Conservation (phyloP, 2,113 vertebrate species). For the Antennarius striatus region DNA sequence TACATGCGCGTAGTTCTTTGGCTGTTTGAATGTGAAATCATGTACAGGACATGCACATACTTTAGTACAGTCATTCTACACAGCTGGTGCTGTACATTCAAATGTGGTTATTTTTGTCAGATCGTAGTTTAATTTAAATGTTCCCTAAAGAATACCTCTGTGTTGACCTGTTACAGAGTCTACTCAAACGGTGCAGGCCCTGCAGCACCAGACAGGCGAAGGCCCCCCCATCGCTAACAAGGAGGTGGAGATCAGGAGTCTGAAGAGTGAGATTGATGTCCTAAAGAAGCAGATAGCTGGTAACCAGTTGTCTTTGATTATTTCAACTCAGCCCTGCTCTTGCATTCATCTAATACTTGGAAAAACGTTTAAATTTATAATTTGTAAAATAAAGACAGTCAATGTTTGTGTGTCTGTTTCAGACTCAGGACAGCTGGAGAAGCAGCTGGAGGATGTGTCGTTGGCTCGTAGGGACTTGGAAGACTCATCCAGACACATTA, state of each 20-base stretch:
- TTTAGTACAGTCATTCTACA: not conserved
- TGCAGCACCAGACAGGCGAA: constrained; percentile 87
- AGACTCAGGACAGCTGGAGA: constrained; percentile 90
- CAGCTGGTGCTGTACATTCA: not conserved
- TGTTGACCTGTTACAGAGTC: constrained; percentile 80
- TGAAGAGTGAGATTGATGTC: constrained; percentile 95
- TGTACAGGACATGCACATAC: not conserved
- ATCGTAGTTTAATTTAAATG: not conserved
- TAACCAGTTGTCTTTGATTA: constrained; percentile 51
- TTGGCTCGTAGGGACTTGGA: constrained; percentile 86
- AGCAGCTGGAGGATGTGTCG: constrained; percentile 90
- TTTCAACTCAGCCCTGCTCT: not conserved
- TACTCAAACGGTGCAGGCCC: constrained; percentile 92
- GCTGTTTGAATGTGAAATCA: not conserved
- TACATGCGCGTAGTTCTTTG: not conserved
- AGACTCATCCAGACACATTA: constrained; percentile 90
- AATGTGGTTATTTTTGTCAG: not conserved
- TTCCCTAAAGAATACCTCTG: not conserved
- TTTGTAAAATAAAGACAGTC: not conserved
- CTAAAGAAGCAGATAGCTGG: constrained; percentile 93
- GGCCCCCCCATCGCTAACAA: constrained; percentile 82
- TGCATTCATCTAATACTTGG: no score
- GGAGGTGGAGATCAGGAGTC: constrained; percentile 93
- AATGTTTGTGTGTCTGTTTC: constrained; percentile 14
- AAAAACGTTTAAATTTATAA: no score